Percentiles rank a stretch among this genome's conserved stretches.
phyloP scores from a whole-genome alignment of 2,888 invertebrate genomes.

The Marronus borbonicus region DNA sequence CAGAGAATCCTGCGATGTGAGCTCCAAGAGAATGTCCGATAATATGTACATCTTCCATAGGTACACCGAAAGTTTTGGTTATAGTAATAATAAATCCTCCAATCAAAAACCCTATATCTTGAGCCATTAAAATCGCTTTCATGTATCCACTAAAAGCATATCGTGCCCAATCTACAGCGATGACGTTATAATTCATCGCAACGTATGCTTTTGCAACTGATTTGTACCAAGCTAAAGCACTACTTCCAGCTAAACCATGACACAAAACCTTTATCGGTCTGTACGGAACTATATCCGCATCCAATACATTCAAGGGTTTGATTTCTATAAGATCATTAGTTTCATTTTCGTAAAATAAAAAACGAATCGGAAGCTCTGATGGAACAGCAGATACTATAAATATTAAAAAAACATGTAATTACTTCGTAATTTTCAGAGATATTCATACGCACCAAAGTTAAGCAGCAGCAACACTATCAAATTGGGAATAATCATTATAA shows the following conservation, averaged over 20 bases:
- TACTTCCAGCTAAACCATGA: slow-evolving; percentile 39
- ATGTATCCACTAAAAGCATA: slow-evolving; percentile 30
- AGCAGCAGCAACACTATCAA: background rate
- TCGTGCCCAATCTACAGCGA: slow-evolving; percentile 45
- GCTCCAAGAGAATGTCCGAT: slow-evolving; percentile 66
- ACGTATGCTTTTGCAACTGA: slow-evolving; percentile 36
- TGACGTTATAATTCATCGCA: slow-evolving; percentile 24
- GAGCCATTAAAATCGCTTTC: slow-evolving; percentile 18
- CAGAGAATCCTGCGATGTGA: slow-evolving; percentile 64
- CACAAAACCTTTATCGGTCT: slow-evolving; percentile 46
- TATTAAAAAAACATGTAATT: background rate
- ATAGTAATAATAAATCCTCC: slow-evolving; percentile 23
- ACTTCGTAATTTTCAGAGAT: background rate
- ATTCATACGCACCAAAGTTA: background rate
- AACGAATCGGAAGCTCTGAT: slow-evolving; percentile 13
- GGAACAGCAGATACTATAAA: slow-evolving; percentile 10
- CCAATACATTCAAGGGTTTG: background rate
- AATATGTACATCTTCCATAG: slow-evolving; percentile 59
- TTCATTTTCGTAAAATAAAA: slow-evolving; percentile 31
- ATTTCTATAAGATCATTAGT: slow-evolving; percentile 8
- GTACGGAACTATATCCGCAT: background rate
- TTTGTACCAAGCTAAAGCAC: slow-evolving; percentile 44
- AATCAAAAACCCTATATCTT: slow-evolving; percentile 14
- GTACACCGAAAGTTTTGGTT: slow-evolving; percentile 21
- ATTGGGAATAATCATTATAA: background rate